phyloP scores from a whole-genome alignment of 1,140 invertebrate genomes.

The Heliconius melpomene region DNA sequence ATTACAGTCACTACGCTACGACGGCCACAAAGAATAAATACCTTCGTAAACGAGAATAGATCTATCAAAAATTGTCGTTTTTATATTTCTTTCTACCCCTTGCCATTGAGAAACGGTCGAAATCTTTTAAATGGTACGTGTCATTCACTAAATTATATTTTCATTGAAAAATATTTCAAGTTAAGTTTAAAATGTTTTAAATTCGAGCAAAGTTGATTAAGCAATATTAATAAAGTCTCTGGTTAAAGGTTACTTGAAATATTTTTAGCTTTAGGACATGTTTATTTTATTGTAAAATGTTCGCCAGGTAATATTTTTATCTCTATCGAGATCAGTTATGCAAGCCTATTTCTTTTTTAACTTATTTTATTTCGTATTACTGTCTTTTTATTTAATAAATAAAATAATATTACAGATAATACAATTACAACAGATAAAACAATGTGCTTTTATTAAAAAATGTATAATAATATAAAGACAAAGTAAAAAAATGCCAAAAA shows the following conservation, averaged over 20 bases:
- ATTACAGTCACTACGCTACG: no score
- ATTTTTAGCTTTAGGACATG: neutral
- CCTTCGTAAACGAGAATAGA: no score
- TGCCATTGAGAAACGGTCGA: no score
- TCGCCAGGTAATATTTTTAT: neutral
- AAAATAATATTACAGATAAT: neutral
- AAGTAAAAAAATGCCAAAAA: no score
- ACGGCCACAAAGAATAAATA: no score
- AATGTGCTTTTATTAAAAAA: no score
- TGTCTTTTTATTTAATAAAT: neutral
- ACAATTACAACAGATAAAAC: no score
- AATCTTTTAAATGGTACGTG: no score
- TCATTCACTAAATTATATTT: neutral
- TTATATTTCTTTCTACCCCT: no score
- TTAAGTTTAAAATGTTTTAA: neutral
- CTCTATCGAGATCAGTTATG: neutral
- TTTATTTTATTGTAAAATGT: neutral
- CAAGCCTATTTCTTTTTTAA: neutral
- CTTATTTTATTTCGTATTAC: neutral
- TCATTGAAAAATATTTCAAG: neutral
- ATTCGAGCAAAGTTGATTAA: neutral
- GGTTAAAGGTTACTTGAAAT: conserved; percentile 14
- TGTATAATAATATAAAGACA: no score
- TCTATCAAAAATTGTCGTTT: no score
- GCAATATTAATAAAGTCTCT: neutral